phyloP scores from a whole-genome alignment of 2,797 vertebrate species.

The Pampus argenteus region DNA sequence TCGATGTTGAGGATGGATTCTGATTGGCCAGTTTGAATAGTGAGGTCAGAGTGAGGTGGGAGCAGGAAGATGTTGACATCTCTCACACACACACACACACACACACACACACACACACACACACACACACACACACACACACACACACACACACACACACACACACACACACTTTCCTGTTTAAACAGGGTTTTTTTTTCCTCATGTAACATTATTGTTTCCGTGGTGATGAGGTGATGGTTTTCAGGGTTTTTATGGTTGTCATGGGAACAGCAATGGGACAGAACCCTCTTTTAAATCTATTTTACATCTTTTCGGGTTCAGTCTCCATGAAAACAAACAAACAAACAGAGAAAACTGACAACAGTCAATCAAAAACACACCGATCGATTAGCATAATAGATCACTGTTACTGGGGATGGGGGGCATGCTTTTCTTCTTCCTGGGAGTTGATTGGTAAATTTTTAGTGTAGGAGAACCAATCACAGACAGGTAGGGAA shows the following conservation, averaged over 20 bases:
- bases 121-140: conserved; percentile 41
- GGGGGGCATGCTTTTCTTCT: conserved; percentile 79
- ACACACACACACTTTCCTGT: conserved; percentile 69
- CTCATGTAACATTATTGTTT: conserved; percentile 53
- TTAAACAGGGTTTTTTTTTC: conserved; percentile 70
- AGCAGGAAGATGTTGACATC: conserved; percentile 76
- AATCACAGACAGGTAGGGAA: conserved; percentile 65
- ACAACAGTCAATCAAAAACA: conserved; percentile 84
- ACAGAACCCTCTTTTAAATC: conserved; percentile 64
- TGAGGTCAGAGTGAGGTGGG: conserved; percentile 76
- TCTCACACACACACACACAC: conserved; percentile 31
- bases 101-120: conserved; percentile 15
- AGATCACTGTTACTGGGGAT: conserved; percentile 82
- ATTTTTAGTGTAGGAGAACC: conserved; percentile 52
- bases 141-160: conserved; percentile 30
- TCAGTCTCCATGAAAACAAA: conserved; percentile 72
- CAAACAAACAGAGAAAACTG: conserved; percentile 77
- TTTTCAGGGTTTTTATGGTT: conserved; percentile 62
- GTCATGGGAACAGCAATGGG: conserved; percentile 61
- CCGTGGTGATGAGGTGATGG: conserved; percentile 68
- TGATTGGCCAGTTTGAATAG: conserved; percentile 80
- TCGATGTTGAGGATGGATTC: conserved; percentile 47
- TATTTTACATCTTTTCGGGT: conserved; percentile 74
- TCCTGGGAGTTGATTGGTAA: conserved; percentile 70
- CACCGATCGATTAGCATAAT: conserved; percentile 85